A percentile compares a stretch with the other conserved stretches of the same genome.
Conservation (phyloP, 1,140 invertebrate genomes). For the Phortica variegata region DNA sequence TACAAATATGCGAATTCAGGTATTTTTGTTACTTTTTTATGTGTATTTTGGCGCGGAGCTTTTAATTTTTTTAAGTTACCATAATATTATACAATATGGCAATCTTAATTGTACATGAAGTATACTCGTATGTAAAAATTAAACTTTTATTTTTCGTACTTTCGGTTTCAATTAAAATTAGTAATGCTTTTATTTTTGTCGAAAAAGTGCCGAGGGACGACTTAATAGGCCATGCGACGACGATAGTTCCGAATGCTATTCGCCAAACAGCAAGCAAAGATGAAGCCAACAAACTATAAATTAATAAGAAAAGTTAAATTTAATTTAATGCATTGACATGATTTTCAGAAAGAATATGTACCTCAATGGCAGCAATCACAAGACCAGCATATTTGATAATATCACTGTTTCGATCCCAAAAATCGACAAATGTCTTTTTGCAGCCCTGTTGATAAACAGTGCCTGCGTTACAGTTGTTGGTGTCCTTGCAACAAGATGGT, state of each 20-base stretch:
- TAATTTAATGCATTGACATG: not conserved
- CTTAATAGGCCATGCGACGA: slow-evolving; percentile 64
- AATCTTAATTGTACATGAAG: slow-evolving; percentile 24
- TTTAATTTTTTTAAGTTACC: no score
- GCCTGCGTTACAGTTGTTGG: slow-evolving; percentile 53
- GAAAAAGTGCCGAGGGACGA: no score
- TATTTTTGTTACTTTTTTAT: no score
- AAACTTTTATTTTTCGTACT: slow-evolving; percentile 48
- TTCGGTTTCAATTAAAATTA: slow-evolving; percentile 45
- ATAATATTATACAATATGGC: no score
- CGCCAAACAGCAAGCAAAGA: slow-evolving; percentile 87
- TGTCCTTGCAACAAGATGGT: slow-evolving; percentile 57
- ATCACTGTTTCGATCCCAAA: slow-evolving; percentile 60
- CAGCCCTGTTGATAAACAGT: slow-evolving; percentile 60
- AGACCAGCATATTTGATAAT: slow-evolving; percentile 66
- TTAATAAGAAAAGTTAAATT: not conserved
- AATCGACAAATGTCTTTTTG: slow-evolving; percentile 47
- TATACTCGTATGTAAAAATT: slow-evolving; percentile 11
- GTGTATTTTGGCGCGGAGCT: no score
- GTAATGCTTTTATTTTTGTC: slow-evolving; percentile 18
- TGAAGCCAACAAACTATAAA: slow-evolving; percentile 77
- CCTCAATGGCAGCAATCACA: slow-evolving; percentile 69
- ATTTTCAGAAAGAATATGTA: slow-evolving; percentile 29
- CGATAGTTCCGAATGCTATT: slow-evolving; percentile 79
- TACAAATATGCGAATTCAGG: no score